Conservation (phyloP, 2,888 invertebrate species). For the Leptinotarsa haldemani region DNA sequence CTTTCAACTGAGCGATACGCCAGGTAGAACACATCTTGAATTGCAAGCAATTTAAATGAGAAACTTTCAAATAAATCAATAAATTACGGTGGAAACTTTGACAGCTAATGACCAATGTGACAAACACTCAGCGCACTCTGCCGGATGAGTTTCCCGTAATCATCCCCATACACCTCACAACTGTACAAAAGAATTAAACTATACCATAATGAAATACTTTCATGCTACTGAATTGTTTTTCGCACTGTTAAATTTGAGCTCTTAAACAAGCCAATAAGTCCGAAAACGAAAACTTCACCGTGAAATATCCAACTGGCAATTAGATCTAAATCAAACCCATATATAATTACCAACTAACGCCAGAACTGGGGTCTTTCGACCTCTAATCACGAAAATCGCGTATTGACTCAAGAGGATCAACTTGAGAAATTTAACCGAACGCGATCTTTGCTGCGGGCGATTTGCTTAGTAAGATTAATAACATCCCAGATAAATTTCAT, state of each 20-base stretch:
- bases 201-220: too few species aligned
- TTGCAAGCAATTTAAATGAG: too few species aligned
- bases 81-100: too few species aligned
- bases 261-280: not conserved
- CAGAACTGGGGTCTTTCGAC: slow-evolving; percentile 28
- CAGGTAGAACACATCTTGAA: too few species aligned
- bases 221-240: too few species aligned
- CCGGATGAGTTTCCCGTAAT: too few species aligned
- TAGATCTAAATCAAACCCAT: slow-evolving; percentile 9
- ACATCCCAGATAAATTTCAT: slow-evolving; percentile 45
- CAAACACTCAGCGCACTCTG: too few species aligned
- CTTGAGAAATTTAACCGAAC: slow-evolving; percentile 36
- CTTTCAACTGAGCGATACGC: too few species aligned
- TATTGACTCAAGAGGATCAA: slow-evolving; percentile 41
- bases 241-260: not conserved
- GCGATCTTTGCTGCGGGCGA: slow-evolving; percentile 40
- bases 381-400: slow-evolving; percentile 36
- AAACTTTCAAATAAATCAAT: too few species aligned
- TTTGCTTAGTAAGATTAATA: slow-evolving; percentile 44
- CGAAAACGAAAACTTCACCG: not conserved
- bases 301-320: slow-evolving; percentile 7
- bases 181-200: too few species aligned
- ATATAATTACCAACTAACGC: slow-evolving; percentile 24
- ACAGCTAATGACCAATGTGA: too few species aligned
- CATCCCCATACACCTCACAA: too few species aligned